Percentiles rank a stretch among this genome's conserved stretches.
phyloP scores from a whole-genome alignment of 2,888 invertebrate genomes.

The Epirrita christyi region DNA sequence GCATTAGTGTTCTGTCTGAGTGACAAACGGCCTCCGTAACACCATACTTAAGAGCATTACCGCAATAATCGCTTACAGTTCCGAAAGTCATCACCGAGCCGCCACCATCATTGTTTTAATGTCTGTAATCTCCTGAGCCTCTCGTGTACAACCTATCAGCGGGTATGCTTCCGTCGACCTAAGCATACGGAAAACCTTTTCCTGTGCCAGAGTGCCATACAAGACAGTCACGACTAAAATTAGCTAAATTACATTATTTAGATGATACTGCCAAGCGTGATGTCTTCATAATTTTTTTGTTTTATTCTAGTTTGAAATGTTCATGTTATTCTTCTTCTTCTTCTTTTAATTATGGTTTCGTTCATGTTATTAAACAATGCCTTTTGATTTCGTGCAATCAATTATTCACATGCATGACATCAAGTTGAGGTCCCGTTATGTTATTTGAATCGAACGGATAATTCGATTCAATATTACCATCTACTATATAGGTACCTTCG shows the following conservation, averaged over 20 bases:
- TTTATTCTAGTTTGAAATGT: slow-evolving; percentile 26
- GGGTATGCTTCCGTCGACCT: slow-evolving; percentile 63
- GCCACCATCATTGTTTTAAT: slow-evolving; percentile 69
- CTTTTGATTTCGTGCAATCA: slow-evolving; percentile 27
- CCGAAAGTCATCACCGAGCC: slow-evolving; percentile 64
- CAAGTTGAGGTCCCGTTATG: slow-evolving; percentile 12
- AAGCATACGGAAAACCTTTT: slow-evolving; percentile 56
- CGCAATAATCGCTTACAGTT: slow-evolving; percentile 61
- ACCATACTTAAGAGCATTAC: slow-evolving; percentile 54
- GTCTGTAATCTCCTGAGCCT: slow-evolving; percentile 63
- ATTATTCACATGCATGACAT: slow-evolving; percentile 17
- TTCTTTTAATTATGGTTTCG: too few relatives aligned
- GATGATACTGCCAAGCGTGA: slow-evolving; percentile 19
- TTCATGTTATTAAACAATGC: slow-evolving; percentile 20
- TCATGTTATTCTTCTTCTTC: too few relatives aligned
- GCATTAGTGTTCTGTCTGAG: slow-evolving; percentile 24
- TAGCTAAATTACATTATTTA: slow-evolving; percentile 49
- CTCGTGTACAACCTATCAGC: slow-evolving; percentile 61
- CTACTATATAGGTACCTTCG: too few relatives aligned
- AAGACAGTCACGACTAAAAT: slow-evolving; percentile 56
- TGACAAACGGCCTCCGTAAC: slow-evolving; percentile 48
- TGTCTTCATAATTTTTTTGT: slow-evolving; percentile 30
- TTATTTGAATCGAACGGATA: slow-evolving; percentile 12
- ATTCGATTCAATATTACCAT: slow-evolving; percentile 13
- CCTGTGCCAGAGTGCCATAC: slow-evolving; percentile 47